Conservation (phyloP, 2,113 vertebrate species). For the Meriones unguiculatus region DNA sequence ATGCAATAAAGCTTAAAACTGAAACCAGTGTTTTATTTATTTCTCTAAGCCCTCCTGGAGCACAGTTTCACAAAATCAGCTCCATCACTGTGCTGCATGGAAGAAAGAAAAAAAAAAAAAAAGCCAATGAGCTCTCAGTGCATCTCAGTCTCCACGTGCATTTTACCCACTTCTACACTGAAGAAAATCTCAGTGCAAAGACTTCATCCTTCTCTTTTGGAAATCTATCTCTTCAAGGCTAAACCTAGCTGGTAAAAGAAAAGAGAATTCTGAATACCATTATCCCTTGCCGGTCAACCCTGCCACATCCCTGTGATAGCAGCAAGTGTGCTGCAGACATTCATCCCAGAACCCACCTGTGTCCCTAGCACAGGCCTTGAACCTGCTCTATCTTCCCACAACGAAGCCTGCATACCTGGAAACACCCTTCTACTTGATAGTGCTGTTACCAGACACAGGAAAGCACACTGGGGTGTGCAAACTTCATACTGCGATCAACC, state of each 20-base stretch:
- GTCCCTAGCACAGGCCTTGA: not conserved
- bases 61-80: not conserved
- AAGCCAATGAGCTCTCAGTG: not conserved
- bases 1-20: not conserved
- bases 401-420: not conserved
- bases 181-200: not conserved
- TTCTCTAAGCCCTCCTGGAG: not conserved
- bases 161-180: not conserved
- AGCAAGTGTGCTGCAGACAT: not conserved
- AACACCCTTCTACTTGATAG: not conserved
- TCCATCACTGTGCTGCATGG: not conserved
- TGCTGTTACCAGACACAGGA: not conserved
- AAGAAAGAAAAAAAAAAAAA: not conserved
- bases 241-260: not conserved
- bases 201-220: not conserved
- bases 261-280: not conserved
- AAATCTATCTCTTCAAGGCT: not conserved
- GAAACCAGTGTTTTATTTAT: not conserved
- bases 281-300: not conserved
- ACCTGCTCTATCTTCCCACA: not conserved
- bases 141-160: not conserved
- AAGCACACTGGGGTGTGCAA: not conserved
- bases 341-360: not conserved
- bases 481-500: not conserved
- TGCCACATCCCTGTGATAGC: not conserved